Evolutionary conservation across 2,113 vertebrate genomes (phyloP).

Genomic region (Benitochromis conjunctus): DNA sequence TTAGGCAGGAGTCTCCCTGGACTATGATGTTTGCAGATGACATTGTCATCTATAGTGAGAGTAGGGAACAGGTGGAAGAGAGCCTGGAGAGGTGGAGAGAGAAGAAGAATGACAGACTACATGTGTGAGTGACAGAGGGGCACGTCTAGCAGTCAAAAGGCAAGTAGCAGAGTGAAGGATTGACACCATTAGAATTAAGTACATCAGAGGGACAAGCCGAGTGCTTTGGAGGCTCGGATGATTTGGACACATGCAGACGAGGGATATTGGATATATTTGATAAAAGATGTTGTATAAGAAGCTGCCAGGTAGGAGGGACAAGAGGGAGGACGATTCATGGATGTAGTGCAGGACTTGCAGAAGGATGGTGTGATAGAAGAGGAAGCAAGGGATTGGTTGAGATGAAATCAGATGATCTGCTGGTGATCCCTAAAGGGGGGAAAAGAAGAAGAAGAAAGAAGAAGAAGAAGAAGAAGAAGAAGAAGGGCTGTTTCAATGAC

Average conservation of each 20-base stretch:
- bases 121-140: background rate
- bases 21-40: background rate
- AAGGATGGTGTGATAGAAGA: background rate
- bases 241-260: background rate
- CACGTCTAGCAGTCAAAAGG: background rate
- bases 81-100: background rate
- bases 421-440: fast-evolving
- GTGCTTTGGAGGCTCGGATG: background rate
- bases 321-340: background rate
- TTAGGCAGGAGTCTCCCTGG: background rate
- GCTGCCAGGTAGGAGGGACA: background rate
- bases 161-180: background rate
- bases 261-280: background rate
- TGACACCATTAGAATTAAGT: background rate
- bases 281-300: background rate
- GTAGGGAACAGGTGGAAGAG: background rate
- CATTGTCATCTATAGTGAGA: background rate
- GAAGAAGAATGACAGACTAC: background rate
- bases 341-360: background rate
- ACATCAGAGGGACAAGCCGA: background rate
- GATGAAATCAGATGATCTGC: background rate
- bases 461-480: background rate
- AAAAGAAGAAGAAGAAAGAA: background rate
- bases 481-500: background rate
- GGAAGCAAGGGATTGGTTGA: background rate